Evolutionary conservation across 2,888 invertebrate genomes (phyloP).

Genomic region (Leptinotarsa haldemani): DNA sequence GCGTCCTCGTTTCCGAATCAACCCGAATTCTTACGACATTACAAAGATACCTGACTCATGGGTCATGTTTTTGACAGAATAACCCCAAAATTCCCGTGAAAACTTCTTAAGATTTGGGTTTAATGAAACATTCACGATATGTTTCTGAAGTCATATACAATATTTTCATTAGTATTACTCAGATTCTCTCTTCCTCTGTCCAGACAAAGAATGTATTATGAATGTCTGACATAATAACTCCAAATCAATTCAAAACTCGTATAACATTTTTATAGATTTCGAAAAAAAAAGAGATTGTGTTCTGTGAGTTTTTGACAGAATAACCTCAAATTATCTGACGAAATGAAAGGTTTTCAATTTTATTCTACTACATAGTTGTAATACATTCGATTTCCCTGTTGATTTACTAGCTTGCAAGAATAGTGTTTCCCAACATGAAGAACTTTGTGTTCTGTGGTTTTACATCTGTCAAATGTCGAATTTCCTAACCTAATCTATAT

Average conservation of each 20-base stretch:
- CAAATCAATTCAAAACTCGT: neutral
- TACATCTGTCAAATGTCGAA: too few relatives aligned
- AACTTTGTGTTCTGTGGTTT: too few relatives aligned
- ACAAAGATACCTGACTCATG: neutral
- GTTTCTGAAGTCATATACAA: neutral
- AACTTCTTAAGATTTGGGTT: neutral
- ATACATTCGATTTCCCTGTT: too few relatives aligned
- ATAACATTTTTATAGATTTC: neutral
- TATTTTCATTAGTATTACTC: too few relatives aligned
- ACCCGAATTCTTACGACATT: neutral
- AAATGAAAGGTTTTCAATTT: too few relatives aligned
- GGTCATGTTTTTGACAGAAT: conserved; percentile 10
- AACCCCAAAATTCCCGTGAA: conserved; percentile 3
- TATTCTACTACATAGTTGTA: neutral
- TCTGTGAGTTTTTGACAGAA: neutral
- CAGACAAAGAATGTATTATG: too few relatives aligned
- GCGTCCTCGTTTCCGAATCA: neutral
- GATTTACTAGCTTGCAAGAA: too few relatives aligned
- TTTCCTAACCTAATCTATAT: too few relatives aligned
- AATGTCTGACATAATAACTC: neutral
- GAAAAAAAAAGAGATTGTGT: neutral
- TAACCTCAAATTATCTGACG: neutral
- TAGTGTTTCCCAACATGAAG: too few relatives aligned
- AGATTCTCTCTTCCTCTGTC: too few relatives aligned
- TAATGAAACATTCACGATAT: neutral